phyloP scores from a whole-genome alignment of 2,888 invertebrate genomes.

The Callyntrura guangdongensis region DNA sequence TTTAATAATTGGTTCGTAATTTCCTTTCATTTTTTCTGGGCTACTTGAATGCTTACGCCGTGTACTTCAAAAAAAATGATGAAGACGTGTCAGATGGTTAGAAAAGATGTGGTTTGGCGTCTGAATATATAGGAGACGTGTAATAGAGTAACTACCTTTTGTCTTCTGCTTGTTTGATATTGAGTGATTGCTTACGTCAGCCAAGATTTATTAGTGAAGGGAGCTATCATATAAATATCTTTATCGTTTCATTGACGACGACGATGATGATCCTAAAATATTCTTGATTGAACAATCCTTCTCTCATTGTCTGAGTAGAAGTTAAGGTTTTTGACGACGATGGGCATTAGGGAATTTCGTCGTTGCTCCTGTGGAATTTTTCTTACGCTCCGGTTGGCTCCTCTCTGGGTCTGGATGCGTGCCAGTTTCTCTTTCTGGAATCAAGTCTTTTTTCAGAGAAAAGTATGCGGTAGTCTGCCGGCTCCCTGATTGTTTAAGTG shows the following conservation, averaged over 20 bases:
- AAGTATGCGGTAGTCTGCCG: slow-evolving; percentile 27
- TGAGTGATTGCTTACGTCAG: slow-evolving; percentile 35
- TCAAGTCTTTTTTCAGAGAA: not conserved
- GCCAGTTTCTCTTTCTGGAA: not conserved
- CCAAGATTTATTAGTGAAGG: slow-evolving; percentile 45
- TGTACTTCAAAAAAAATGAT: not conserved
- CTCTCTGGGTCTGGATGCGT: not conserved
- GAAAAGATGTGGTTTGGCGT: not conserved
- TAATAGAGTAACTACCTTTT: not conserved
- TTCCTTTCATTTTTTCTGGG: slow-evolving; percentile 2
- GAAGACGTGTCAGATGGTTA: slow-evolving; percentile 24
- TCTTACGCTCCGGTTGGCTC: not conserved
- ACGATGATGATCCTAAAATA: not conserved
- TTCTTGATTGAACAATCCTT: slow-evolving; percentile 29
- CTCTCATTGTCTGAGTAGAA: not conserved
- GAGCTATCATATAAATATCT: not conserved
- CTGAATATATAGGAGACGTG: not conserved
- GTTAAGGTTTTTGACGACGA: not conserved
- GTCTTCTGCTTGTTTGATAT: not conserved
- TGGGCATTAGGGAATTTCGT: not conserved
- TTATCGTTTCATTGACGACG: not conserved
- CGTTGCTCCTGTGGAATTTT: slow-evolving; percentile 3
- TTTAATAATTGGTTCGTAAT: not conserved
- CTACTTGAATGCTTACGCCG: not conserved
- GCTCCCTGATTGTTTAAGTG: slow-evolving; percentile 33